These are phyloP conservation scores for Euproctis similis DNA, from an alignment of 2,888 invertebrate genomes.

Conservation along the genomic window DNA sequence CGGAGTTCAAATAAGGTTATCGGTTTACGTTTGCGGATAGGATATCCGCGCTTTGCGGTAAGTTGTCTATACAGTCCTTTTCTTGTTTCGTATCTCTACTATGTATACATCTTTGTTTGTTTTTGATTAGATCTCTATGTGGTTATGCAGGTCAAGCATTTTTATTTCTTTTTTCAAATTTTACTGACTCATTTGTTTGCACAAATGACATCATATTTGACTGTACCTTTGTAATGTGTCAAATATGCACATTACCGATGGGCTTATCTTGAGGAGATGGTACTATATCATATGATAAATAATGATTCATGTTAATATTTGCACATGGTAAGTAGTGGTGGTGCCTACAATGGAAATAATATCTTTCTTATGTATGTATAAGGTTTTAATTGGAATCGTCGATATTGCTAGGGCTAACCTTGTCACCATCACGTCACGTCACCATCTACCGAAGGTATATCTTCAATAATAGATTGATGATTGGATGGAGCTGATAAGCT, in stretches of 20 bases:
- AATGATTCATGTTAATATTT: slow-evolving; percentile 26
- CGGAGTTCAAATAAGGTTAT: slow-evolving; percentile 60
- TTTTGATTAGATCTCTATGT: slow-evolving; percentile 47
- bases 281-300: slow-evolving; percentile 21
- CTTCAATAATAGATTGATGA: slow-evolving; percentile 2
- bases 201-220: slow-evolving; percentile 30
- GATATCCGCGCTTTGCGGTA: slow-evolving; percentile 52
- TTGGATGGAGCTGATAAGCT: no score
- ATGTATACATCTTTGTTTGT: slow-evolving; percentile 29
- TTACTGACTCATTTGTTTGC: slow-evolving; percentile 23
- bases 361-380: slow-evolving; percentile 18
- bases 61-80: slow-evolving; percentile 46
- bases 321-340: slow-evolving; percentile 22
- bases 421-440: no score
- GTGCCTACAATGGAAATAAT: slow-evolving; percentile 12
- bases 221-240: slow-evolving; percentile 22
- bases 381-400: slow-evolving; percentile 12
- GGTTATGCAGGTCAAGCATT: slow-evolving; percentile 33
- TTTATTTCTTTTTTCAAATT: slow-evolving; percentile 18
- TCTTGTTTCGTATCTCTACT: slow-evolving; percentile 28
- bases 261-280: slow-evolving; percentile 18
- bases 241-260: slow-evolving; percentile 25
- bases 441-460: no score
- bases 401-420: slow-evolving; percentile 7
- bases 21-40: slow-evolving; percentile 52